Conservation (phyloP, 2,113 vertebrate species). For the Antigone vipio region DNA sequence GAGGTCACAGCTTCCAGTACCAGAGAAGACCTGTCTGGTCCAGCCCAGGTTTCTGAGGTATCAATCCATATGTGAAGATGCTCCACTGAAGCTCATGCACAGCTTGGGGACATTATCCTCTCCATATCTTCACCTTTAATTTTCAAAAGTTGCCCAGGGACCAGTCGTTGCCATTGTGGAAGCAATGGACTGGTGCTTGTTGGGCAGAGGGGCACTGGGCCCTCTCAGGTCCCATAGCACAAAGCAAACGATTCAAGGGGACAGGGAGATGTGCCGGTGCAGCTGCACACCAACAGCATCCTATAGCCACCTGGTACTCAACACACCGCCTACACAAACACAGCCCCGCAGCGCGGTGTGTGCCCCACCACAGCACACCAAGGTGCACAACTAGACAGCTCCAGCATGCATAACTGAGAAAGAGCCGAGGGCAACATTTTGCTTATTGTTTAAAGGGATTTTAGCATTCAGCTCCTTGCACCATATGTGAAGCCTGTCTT, state of each 20-base stretch:
- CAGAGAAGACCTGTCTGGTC: not conserved
- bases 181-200: not conserved
- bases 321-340: not conserved
- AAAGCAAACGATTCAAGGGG: not conserved
- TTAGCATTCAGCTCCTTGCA: not conserved
- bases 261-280: rapidly evolving
- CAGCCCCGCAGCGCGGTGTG: rapidly evolving
- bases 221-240: not conserved
- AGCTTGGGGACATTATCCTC: not conserved
- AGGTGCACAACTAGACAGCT: not conserved
- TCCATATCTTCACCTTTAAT: not conserved
- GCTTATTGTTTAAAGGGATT: not conserved
- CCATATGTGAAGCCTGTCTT: rapidly evolving
- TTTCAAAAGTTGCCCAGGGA: not conserved
- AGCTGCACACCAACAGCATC: not conserved
- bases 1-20: no score
- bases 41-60: not conserved
- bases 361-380: not conserved
- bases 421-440: not conserved
- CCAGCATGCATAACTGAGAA: rapidly evolving
- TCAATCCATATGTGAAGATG: not conserved
- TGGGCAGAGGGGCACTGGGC: not conserved
- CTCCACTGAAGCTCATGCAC: not conserved
- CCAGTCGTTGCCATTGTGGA: rapidly evolving
- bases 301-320: rapidly evolving